Percentiles rank a stretch among this genome's conserved stretches.
phyloP scores from a whole-genome alignment of 2,888 invertebrate species.

The Polylopha cassiicola region DNA sequence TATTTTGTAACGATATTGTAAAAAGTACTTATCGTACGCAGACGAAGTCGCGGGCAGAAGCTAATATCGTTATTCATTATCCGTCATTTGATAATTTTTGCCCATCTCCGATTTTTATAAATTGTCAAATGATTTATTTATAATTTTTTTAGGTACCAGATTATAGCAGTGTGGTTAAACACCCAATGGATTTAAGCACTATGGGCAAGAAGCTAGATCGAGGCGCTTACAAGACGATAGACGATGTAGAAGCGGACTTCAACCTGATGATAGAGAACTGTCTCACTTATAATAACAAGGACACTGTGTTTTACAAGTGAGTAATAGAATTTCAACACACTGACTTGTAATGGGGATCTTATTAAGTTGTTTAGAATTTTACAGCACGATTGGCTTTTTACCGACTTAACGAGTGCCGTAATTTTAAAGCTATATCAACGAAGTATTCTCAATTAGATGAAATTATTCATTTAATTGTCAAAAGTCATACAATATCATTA shows the following conservation, averaged over 20 bases:
- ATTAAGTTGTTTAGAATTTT: not conserved
- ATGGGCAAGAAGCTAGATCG: slow-evolving; percentile 89
- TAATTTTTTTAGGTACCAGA: slow-evolving; percentile 83
- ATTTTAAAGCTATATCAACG: too few relatives aligned
- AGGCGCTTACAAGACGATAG: slow-evolving; percentile 80
- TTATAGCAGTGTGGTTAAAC: slow-evolving; percentile 79
- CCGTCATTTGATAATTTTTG: slow-evolving; percentile 37
- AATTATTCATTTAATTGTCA: too few relatives aligned
- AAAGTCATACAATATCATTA: too few relatives aligned
- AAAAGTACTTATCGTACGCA: too few relatives aligned
- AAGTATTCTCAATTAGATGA: too few relatives aligned
- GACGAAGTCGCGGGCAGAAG: too few relatives aligned
- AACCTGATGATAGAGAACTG: slow-evolving; percentile 98
- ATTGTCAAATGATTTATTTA: slow-evolving; percentile 31
- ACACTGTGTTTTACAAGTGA: slow-evolving; percentile 92
- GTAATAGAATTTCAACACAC: slow-evolving; percentile 20
- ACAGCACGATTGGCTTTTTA: too few relatives aligned
- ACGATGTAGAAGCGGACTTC: slow-evolving; percentile 92
- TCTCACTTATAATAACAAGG: slow-evolving; percentile 95
- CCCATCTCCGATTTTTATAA: slow-evolving; percentile 3
- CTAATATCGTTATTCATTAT: too few relatives aligned
- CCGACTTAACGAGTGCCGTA: too few relatives aligned
- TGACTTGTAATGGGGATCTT: not conserved
- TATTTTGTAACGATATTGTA: too few relatives aligned
- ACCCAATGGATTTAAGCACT: slow-evolving; percentile 75